Evolutionary conservation across 1,140 invertebrate species (phyloP), one percentile per base, ranked within the genome.

Genomic region (Hylaeus anthracinus): DNA sequence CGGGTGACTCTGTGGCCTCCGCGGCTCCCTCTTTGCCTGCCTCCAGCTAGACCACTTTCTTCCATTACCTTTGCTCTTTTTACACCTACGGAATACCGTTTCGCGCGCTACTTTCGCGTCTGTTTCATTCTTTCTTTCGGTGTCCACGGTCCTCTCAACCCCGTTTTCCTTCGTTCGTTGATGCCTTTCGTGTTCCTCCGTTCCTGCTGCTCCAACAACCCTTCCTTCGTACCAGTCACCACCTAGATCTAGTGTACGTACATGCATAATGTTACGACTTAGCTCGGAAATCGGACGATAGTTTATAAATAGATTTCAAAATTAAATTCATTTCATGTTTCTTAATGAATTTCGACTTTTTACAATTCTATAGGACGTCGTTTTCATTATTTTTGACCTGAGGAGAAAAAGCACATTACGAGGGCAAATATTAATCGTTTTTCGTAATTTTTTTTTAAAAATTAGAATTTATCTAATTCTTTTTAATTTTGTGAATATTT

Each of bases 201-300:
- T 72, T 75, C 61, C 8, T 5, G 63, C 26, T 10, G 72, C 65
- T 70, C 65, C 58, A 67, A 48, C 60, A 61, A 61, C 65, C 64
- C 77, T 60, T 66, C 12, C 56, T 70, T 56, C 48, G 39, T 77
- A 53, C 15, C 60, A 73, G 48, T n/a, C 61, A 39, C 61, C 71
- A 71, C 15, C 55, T 74, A 74, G 37, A 77, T 78, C 55, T 60
- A 58, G 26, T 26, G 26, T 26, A 26, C 45, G 56, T 73, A 53
- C 3, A 53, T 8, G 37, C 61, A 70, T 43, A 78, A 53, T 63
- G 14, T 48, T 12, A 45, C 72, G 83, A 90, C 90, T 91, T 75
- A 78, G 77, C 75, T 86, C 88, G 74, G 89, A 91, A 91, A 90
- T 92, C 85, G 77, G 83, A 67, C 84, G 89, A 89, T 89, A 89